phyloP scores from a whole-genome alignment of 2,797 vertebrate species.

The Onychomys arenicola region DNA sequence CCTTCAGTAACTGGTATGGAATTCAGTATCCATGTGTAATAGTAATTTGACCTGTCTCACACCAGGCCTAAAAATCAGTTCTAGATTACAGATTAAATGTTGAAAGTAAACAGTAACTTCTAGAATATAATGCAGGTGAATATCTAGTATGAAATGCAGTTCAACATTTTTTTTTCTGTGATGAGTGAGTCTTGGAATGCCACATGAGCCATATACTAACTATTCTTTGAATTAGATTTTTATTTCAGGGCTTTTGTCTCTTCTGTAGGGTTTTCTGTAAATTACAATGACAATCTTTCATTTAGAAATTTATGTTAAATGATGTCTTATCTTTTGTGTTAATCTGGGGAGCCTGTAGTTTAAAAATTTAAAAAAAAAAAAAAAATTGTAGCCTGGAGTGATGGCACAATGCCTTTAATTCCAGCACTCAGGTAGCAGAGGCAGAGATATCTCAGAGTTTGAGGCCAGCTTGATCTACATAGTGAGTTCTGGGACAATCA shows the following conservation, averaged over 20 bases:
- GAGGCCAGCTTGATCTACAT: neutral
- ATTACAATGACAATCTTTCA: neutral
- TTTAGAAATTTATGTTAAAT: neutral
- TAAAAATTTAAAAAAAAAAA: no score
- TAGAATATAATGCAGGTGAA: neutral
- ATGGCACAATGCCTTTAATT: neutral
- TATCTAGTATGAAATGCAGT: slow-evolving; percentile 40
- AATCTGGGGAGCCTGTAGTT: neutral
- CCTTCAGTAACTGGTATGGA: neutral
- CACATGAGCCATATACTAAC: neutral
- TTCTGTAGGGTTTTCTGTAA: neutral
- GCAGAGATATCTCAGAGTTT: neutral
- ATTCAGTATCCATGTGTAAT: neutral
- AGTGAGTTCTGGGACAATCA: neutral
- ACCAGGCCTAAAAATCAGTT: neutral
- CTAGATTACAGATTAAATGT: neutral
- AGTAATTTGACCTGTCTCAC: neutral
- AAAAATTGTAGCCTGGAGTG: neutral
- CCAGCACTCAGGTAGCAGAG: neutral
- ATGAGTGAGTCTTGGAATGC: neutral
- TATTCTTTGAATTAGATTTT: slow-evolving; percentile 25
- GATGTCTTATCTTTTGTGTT: slow-evolving; percentile 6
- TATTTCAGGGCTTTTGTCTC: neutral
- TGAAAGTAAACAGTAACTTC: neutral
- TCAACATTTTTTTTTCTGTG: neutral